phyloP scores from a whole-genome alignment of 2,797 vertebrate genomes.

The Sparus aurata region DNA sequence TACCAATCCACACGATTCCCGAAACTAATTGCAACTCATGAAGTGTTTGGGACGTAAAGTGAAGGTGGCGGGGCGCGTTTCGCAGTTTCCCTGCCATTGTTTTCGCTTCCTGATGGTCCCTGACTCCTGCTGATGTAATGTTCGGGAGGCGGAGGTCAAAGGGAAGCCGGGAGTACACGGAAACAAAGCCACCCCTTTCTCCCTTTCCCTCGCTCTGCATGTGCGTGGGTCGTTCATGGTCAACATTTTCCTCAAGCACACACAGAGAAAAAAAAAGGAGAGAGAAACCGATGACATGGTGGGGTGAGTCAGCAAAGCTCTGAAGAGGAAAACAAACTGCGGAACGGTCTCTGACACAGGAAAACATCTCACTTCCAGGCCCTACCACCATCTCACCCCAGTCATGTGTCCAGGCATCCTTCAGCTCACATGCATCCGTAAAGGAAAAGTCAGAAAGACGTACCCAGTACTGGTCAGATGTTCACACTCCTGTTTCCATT shows the following conservation, averaged over 20 bases:
- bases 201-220: slow-evolving; percentile 46
- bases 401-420: slow-evolving; percentile 55
- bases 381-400: not conserved
- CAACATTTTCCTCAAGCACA: slow-evolving; percentile 57
- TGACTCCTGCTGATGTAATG: slow-evolving; percentile 76
- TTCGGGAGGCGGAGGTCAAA: slow-evolving; percentile 71
- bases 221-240: slow-evolving; percentile 35
- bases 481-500: not conserved
- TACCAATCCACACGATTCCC: not conserved
- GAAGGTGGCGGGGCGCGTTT: slow-evolving; percentile 52
- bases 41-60: slow-evolving; percentile 4
- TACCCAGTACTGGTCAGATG: not conserved
- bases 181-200: slow-evolving; percentile 60
- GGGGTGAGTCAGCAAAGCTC: slow-evolving; percentile 81
- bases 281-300: slow-evolving; percentile 59
- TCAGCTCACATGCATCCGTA: slow-evolving; percentile 21
- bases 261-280: slow-evolving; percentile 4
- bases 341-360: slow-evolving; percentile 68
- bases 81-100: slow-evolving; percentile 84
- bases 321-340: slow-evolving; percentile 58
- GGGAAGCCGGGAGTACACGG: slow-evolving; percentile 66
- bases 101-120: slow-evolving; percentile 77
- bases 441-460: not conserved
- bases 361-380: slow-evolving; percentile 61
- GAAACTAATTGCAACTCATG: not conserved